phyloP scores from a whole-genome alignment of 2,113 vertebrate species.

The Nasalis larvatus region DNA sequence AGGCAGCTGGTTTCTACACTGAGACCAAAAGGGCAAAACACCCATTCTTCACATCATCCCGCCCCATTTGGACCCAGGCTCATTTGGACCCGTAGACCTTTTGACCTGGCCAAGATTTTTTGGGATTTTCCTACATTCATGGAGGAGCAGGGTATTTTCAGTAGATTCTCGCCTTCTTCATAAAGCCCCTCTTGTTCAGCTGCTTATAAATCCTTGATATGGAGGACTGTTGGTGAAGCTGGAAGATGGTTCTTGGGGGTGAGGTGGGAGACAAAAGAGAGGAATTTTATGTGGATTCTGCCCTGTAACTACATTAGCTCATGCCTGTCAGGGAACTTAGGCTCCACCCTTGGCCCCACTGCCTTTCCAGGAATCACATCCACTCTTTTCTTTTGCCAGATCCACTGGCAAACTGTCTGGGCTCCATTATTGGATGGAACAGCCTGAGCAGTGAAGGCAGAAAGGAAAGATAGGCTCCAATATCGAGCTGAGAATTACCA shows the following conservation, averaged over 20 bases:
- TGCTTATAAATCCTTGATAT: not conserved
- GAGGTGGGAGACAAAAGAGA: not conserved
- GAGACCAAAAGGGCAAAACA: not conserved
- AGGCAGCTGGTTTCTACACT: not conserved
- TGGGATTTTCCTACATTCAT: constrained; percentile 71
- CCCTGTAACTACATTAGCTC: not conserved
- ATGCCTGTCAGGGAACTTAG: not conserved
- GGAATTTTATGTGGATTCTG: constrained; percentile 34
- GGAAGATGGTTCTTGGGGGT: not conserved
- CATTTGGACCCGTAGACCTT: not conserved
- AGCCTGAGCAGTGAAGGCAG: not conserved
- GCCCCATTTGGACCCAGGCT: not conserved
- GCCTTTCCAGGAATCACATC: not conserved
- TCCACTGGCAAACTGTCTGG: not conserved
- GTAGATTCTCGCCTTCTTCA: not conserved
- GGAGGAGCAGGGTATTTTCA: constrained; percentile 31
- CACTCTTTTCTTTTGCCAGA: not conserved
- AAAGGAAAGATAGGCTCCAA: not conserved
- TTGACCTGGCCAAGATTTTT: constrained; percentile 42
- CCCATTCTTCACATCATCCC: not conserved
- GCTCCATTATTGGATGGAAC: not conserved
- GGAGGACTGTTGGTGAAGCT: not conserved
- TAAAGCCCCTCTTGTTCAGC: constrained; percentile 33
- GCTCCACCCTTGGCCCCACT: not conserved
- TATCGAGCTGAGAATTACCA: not conserved